Percentiles rank a stretch among this genome's conserved stretches.
phyloP scores from a whole-genome alignment of 2,888 invertebrate genomes.

The Ectropis crepuscularia region DNA sequence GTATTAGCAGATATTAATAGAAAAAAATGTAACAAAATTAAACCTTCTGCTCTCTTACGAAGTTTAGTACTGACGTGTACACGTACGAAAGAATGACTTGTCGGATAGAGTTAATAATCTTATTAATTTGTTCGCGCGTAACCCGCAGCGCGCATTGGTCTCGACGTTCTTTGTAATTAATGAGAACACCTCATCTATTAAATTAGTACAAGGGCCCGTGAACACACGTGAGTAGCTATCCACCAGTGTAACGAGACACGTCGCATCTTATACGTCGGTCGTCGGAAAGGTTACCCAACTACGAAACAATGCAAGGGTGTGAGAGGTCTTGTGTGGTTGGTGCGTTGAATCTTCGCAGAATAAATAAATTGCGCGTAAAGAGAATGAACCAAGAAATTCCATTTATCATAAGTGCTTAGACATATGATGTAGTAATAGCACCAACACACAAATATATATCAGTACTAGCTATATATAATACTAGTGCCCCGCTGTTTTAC shows the following conservation, averaged over 20 bases:
- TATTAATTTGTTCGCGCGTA: slow-evolving; percentile 78
- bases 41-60: slow-evolving; percentile 22
- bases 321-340: slow-evolving; percentile 57
- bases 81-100: slow-evolving; percentile 74
- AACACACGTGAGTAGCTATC: slow-evolving; percentile 66
- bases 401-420: slow-evolving; percentile 73
- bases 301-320: slow-evolving; percentile 22
- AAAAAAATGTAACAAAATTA: slow-evolving; percentile 24
- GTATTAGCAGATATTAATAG: not conserved
- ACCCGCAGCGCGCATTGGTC: slow-evolving; percentile 72
- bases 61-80: slow-evolving; percentile 36
- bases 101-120: slow-evolving; percentile 82
- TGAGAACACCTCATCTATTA: slow-evolving; percentile 84
- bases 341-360: slow-evolving; percentile 67
- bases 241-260: slow-evolving; percentile 61
- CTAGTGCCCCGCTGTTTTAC: too few species aligned
- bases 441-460: not conserved
- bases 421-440: slow-evolving; percentile 48
- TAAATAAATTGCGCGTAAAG: slow-evolving; percentile 81
- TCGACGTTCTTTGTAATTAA: slow-evolving; percentile 84
- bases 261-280: slow-evolving; percentile 37
- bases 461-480: too few species aligned
- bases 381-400: slow-evolving; percentile 78
- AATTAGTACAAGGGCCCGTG: slow-evolving; percentile 79
- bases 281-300: slow-evolving; percentile 27